Evolutionary conservation across 1,140 invertebrate genomes (phyloP), one percentile per base, ranked within the genome.

Genomic region (Drosophila sp.): DNA sequence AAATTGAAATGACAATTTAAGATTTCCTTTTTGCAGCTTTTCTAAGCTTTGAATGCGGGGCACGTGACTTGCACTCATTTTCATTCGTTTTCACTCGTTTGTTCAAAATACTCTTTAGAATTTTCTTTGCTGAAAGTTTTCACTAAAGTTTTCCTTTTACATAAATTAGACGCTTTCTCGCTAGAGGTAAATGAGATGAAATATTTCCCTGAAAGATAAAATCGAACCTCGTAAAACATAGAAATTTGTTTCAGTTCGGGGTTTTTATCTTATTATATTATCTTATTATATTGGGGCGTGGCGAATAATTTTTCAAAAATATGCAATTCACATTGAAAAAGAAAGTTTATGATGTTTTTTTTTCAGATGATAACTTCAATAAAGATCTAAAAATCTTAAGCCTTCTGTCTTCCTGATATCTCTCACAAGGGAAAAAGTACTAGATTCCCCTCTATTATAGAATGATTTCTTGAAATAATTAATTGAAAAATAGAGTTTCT

Each of bases 1-100:
- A 79, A 67, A 83, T 73, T 58, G 65, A 74, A 80, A 79, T 70
- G 83, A 83, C 79, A 87, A 63, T 67, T 86, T 82, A 76, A 82
- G 83, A 76, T 79, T 76, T 71, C 55, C 25, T 23, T 40, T 38
- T 47, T 54, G 68, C 77, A 67, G 62, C 64, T 65, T 67, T 38
- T 38, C 23, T 56, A 76, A 77, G 66, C 77, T 72, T 67, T 30
- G 25, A 27, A 44, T 38, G 71, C 72, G 40, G 17, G 62, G 72
- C 38, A 86, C 82, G 78, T 85, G 82, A 85, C 66, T 68, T 65
- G 66, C 66, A 58, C 32, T 57, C 57, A 54, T 70, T 50, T 54
- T 40, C 44, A 25, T 50, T 17, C 17, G 44, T 50, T 32, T 64
- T 58, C 23, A 17, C 30, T 35, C 55, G 6, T 11, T 27, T 27